phyloP scores from a whole-genome alignment of 2,797 vertebrate genomes.

The Lepilemur septentrionalis region DNA sequence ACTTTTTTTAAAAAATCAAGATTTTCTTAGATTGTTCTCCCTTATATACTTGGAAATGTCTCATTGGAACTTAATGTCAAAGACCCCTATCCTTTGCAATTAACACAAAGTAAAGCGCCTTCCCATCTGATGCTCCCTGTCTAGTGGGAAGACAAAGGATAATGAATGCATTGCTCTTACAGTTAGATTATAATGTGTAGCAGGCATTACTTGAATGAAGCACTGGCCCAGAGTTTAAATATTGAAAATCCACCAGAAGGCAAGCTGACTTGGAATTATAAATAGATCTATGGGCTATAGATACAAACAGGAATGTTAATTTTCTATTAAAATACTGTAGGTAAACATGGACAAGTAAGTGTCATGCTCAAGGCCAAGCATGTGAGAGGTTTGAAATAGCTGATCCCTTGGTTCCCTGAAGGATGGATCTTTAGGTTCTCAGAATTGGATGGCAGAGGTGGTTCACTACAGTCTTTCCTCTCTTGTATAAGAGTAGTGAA shows the following conservation, averaged over 20 bases:
- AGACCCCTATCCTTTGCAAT: not conserved
- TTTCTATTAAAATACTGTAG: slow-evolving; percentile 64
- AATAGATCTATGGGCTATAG: slow-evolving; percentile 48
- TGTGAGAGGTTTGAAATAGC: not conserved
- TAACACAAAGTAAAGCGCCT: not conserved
- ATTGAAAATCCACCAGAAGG: slow-evolving; percentile 49
- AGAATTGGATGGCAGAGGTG: not conserved
- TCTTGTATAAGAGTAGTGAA: not conserved
- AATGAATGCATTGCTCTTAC: slow-evolving; percentile 17
- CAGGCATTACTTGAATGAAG: slow-evolving; percentile 7
- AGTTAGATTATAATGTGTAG: slow-evolving; percentile 10
- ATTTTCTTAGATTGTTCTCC: not conserved
- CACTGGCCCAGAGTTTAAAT: slow-evolving; percentile 61
- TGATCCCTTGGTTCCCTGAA: not conserved
- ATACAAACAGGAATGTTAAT: slow-evolving; percentile 64
- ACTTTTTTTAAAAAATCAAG: not conserved
- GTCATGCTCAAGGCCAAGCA: not conserved
- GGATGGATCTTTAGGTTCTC: not conserved
- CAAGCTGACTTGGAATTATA: slow-evolving; percentile 47
- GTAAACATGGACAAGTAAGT: not conserved
- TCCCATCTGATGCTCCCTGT: not conserved
- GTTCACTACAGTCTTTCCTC: not conserved
- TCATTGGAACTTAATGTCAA: not conserved
- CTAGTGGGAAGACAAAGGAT: not conserved
- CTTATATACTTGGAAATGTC: not conserved